A percentile compares a stretch with the other conserved stretches of the same genome.
Conservation (phyloP, 2,797 vertebrate species). For the Oreochromis mossambicus region DNA sequence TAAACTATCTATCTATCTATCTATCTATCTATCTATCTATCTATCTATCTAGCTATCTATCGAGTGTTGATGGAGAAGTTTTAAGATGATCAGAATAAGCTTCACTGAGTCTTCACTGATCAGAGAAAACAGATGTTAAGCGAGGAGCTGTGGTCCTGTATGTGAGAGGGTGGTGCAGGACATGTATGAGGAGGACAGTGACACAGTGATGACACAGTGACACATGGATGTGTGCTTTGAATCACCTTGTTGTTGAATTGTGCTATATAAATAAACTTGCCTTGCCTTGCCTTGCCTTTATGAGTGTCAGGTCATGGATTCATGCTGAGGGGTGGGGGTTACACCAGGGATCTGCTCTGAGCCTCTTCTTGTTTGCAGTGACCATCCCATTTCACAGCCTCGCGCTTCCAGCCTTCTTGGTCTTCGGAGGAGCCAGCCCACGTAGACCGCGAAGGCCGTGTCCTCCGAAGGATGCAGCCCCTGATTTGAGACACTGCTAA, state of each 20-base stretch:
- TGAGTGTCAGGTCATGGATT: not conserved
- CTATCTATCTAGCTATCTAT: no score
- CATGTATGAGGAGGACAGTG: not conserved
- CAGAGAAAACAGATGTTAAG: not conserved
- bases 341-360: not conserved
- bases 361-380: not conserved
- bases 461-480: accelerated
- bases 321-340: not conserved
- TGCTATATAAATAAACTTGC: no score
- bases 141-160: not conserved
- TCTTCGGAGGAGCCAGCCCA: not conserved
- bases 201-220: not conserved
- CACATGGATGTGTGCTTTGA: not conserved
- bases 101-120: not conserved
- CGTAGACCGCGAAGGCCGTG: accelerated
- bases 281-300: no score
- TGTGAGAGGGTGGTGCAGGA: not conserved
- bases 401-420: not conserved
- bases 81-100: not conserved
- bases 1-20: not conserved
- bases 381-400: accelerated
- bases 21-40: not conserved
- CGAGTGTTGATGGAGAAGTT: not conserved
- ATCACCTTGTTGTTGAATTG: no score
- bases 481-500: not conserved